Evolutionary conservation across 2,888 invertebrate genomes (phyloP).

Genomic region (Atethmia centrago): DNA sequence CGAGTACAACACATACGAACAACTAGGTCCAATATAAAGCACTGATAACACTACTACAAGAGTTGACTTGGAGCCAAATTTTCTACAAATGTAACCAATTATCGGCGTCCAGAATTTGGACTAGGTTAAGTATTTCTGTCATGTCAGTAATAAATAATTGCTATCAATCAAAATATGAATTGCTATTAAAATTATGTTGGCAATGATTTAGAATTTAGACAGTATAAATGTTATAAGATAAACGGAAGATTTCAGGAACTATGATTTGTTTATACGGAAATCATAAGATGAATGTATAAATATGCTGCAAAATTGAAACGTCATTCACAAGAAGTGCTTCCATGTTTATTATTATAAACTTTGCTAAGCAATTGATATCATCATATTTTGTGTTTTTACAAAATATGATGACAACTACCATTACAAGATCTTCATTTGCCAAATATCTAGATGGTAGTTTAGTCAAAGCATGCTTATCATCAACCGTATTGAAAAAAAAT

Average conservation of each 20-base stretch:
- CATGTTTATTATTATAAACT: constrained; percentile 4
- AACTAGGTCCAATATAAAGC: constrained; percentile 20
- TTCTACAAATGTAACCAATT: constrained; percentile 58
- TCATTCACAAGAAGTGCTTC: constrained; percentile 19
- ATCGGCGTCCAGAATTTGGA: constrained; percentile 42
- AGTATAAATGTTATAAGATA: constrained; percentile 8
- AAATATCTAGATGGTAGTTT: background rate
- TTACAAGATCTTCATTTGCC: background rate
- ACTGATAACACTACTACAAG: constrained; percentile 30
- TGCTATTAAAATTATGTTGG: constrained; percentile 48
- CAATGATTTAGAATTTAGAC: constrained; percentile 25
- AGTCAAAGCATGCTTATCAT: background rate
- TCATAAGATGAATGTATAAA: constrained; percentile 8
- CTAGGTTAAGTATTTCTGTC: constrained; percentile 39
- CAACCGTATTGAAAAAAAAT: background rate
- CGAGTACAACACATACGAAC: no score
- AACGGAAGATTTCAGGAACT: constrained; percentile 29
- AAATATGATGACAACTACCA: background rate
- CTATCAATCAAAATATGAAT: constrained; percentile 52
- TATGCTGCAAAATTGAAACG: constrained; percentile 10
- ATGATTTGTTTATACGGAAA: constrained; percentile 30
- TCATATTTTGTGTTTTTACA: background rate
- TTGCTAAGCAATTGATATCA: no score
- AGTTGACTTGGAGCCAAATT: constrained; percentile 61
- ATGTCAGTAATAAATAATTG: constrained; percentile 52